phyloP scores from a whole-genome alignment of 2,113 vertebrate genomes.

The Ibidorhyncha struthersii region DNA sequence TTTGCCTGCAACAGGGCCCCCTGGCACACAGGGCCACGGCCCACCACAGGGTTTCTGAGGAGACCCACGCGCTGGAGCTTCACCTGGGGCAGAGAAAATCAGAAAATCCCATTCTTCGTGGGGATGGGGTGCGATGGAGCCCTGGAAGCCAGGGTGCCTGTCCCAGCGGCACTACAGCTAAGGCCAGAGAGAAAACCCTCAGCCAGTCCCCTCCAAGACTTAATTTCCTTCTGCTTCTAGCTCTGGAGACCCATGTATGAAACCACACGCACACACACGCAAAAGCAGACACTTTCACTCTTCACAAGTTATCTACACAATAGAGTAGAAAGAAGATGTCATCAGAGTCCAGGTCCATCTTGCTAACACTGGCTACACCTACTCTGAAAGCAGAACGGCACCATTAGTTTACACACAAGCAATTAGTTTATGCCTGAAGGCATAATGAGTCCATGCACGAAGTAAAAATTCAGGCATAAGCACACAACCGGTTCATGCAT shows the following conservation, averaged over 20 bases:
- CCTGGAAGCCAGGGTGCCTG: fast-evolving
- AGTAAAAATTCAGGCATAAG: not conserved
- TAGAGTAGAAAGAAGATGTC: not conserved
- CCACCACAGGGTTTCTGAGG: not conserved
- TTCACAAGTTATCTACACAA: not conserved
- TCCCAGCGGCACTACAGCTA: not conserved
- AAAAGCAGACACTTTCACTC: not conserved
- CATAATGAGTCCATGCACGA: not conserved
- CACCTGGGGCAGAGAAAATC: not conserved
- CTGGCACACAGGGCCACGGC: fast-evolving
- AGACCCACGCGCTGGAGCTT: fast-evolving
- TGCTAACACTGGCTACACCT: not conserved
- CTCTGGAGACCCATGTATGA: not conserved
- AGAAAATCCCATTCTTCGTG: fast-evolving
- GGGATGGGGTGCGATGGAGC: not conserved
- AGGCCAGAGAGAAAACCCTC: not conserved
- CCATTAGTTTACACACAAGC: not conserved
- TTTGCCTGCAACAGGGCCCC: not conserved
- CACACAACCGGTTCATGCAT: not conserved
- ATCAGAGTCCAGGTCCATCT: not conserved
- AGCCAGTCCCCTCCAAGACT: not conserved
- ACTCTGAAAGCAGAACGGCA: not conserved
- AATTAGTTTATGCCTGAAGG: not conserved
- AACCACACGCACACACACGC: not conserved
- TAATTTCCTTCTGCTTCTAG: not conserved